phyloP scores from a whole-genome alignment of 2,888 invertebrate genomes.

The Oscheius myriophilus region DNA sequence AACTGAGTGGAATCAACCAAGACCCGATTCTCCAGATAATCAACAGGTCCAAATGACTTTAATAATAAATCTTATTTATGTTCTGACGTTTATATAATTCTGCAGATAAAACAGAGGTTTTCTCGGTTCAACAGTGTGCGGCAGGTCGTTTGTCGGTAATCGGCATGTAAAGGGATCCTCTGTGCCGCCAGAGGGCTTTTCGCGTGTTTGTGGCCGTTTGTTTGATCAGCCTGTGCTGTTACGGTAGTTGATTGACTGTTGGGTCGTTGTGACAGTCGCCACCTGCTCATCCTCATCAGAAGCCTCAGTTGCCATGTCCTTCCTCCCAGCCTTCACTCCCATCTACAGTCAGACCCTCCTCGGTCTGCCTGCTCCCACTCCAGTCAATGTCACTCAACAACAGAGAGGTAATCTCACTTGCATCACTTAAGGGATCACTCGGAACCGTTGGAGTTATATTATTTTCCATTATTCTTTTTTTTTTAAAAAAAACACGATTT shows the following conservation, averaged over 20 bases:
- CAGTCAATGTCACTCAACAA: background rate
- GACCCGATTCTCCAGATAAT: slow-evolving; percentile 49
- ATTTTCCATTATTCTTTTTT: too few species aligned
- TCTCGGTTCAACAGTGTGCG: background rate
- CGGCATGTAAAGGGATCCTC: slow-evolving; percentile 12
- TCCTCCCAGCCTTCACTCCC: slow-evolving; percentile 22
- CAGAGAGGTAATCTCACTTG: too few species aligned
- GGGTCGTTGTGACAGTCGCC: slow-evolving; percentile 26
- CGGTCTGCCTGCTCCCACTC: slow-evolving; percentile 2
- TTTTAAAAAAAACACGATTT: too few species aligned
- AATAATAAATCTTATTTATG: slow-evolving; percentile 14
- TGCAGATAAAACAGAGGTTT: background rate
- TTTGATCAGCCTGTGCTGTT: slow-evolving; percentile 20
- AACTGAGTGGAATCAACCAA: slow-evolving; percentile 27
- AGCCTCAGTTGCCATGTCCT: slow-evolving; percentile 24
- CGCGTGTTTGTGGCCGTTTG: slow-evolving; percentile 19
- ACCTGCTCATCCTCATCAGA: slow-evolving; percentile 25
- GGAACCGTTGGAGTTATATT: too few species aligned
- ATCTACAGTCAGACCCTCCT: slow-evolving; percentile 14
- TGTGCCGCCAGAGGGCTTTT: slow-evolving; percentile 10
- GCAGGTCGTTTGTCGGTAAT: background rate
- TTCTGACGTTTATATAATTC: background rate
- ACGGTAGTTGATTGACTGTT: slow-evolving; percentile 27
- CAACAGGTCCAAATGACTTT: slow-evolving; percentile 11
- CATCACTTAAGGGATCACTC: too few species aligned